Base-by-base conservation (phyloP, 2,113 vertebrate genomes). In the Oceanites oceanicus region DNA sequence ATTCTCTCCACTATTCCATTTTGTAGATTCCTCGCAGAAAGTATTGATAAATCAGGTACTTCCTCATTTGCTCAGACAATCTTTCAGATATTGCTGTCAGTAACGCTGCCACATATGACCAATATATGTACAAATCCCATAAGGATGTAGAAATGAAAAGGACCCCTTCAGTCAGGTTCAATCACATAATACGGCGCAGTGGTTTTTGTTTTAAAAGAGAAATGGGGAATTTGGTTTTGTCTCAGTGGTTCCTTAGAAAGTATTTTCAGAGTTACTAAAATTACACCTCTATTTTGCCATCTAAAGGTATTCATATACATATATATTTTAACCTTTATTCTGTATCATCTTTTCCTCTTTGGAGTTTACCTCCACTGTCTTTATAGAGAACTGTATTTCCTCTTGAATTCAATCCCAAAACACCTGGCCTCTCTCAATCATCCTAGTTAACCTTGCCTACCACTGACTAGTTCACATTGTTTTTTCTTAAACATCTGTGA, bases 151-250 rank as follows among this genome's bases (percentile, higher is more conserved):
- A 73, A 70, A 42, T 58, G 27, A 77, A 80, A 72, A 76, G 16
- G 72, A 66, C 29, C 34, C 25, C 55, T 74, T 81, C 27, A 61
- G 45, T 74, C 34, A 74, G 19, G 16, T 71, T 88, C 34, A 71
- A 1, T 71, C 67, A 34, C 3, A 1, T 38, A 75, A 22, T 23
- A 68, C 0, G 1, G 15, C 25, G 26, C n/a, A 71, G 3, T 18
- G 20, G 0, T 6, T 65, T 61, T 84, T 62, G 7, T 83, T 93
- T 82, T 67, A 38, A 27, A 58, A 81, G 38, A 81, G 49, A 90
- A 50, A 65, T 3, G 4, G 19, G 20, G 8, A 71, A 68, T 50
- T 74, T 34, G 25, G 2, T 53, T 86, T 90, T 77, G 27, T 63
- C 29, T 86, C 9, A 63, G 62, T 47, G 72, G 21, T 75, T 75